Conservation (phyloP, 2,888 invertebrate species). For the Vesta saturnalis region DNA sequence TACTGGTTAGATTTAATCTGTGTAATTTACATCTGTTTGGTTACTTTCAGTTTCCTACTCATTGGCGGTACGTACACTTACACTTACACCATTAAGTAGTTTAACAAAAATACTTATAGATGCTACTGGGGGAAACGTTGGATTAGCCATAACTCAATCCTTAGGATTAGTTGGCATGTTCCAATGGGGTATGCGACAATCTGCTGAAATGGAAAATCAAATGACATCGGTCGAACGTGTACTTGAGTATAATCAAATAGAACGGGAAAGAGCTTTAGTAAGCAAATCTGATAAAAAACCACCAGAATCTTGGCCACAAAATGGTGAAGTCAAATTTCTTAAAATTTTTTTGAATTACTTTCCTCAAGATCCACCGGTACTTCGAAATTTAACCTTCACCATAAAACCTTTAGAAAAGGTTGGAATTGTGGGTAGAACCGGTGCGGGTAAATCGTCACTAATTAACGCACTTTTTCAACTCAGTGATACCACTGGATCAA, state of each 20-base stretch:
- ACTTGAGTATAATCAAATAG: slow-evolving; percentile 55
- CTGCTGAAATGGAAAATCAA: slow-evolving; percentile 69
- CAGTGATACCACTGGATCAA: slow-evolving; percentile 66
- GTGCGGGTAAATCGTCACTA: slow-evolving; percentile 79
- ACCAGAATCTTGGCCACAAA: slow-evolving; percentile 78
- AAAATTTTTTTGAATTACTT: slow-evolving; percentile 78
- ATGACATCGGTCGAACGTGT: slow-evolving; percentile 93
- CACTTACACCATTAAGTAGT: background rate
- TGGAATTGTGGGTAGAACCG: slow-evolving; percentile 81
- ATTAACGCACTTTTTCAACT: slow-evolving; percentile 76
- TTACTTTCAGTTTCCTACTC: slow-evolving; percentile 74
- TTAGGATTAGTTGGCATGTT: slow-evolving; percentile 67
- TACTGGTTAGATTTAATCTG: slow-evolving; percentile 78
- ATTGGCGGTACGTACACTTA: slow-evolving; percentile 52
- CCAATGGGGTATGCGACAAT: slow-evolving; percentile 83
- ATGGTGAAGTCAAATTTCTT: slow-evolving; percentile 75
- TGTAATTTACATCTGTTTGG: slow-evolving; percentile 71
- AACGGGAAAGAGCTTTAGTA: slow-evolving; percentile 73
- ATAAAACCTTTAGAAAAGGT: slow-evolving; percentile 77
- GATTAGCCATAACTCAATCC: slow-evolving; percentile 58
- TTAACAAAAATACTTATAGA: slow-evolving; percentile 49
- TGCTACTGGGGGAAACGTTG: slow-evolving; percentile 56
- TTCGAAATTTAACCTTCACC: slow-evolving; percentile 74
- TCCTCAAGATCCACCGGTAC: slow-evolving; percentile 75
- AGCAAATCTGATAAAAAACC: slow-evolving; percentile 81